phyloP scores from a whole-genome alignment of 2,113 vertebrate species.

The Takifugu flavidus region DNA sequence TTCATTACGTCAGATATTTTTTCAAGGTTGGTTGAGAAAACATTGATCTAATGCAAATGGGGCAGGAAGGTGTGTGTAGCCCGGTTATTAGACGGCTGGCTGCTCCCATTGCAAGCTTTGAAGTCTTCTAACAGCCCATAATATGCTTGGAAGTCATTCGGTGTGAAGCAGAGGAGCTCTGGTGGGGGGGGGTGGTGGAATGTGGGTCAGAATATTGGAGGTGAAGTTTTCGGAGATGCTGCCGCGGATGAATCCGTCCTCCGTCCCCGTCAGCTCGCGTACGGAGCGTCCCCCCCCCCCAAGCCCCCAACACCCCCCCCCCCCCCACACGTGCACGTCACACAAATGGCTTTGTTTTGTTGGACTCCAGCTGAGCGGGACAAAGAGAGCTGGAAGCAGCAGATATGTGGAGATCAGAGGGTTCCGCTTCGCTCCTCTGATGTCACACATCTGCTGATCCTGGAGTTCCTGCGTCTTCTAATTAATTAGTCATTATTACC shows the following conservation, averaged over 20 bases:
- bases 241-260: slow-evolving; percentile 26
- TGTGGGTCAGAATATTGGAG: slow-evolving; percentile 50
- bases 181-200: slow-evolving; percentile 31
- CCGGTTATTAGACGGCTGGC: slow-evolving; percentile 26
- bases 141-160: slow-evolving; percentile 42
- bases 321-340: slow-evolving; percentile 28
- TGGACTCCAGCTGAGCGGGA: slow-evolving; percentile 65
- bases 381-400: slow-evolving; percentile 60
- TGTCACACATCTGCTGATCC: too few species aligned
- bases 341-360: slow-evolving; percentile 70
- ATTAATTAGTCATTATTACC: too few species aligned
- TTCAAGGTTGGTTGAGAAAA: background rate
- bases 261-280: slow-evolving; percentile 8
- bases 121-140: slow-evolving; percentile 49
- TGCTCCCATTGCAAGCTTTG: slow-evolving; percentile 50
- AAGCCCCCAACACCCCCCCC: slow-evolving; percentile 4
- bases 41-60: background rate
- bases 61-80: slow-evolving; percentile 5
- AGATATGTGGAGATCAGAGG: slow-evolving; percentile 3
- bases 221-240: slow-evolving; percentile 19
- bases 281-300: slow-evolving; percentile 16
- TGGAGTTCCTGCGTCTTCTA: too few species aligned
- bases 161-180: slow-evolving; percentile 15
- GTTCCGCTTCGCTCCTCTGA: too few species aligned
- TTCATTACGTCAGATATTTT: slow-evolving; percentile 26